Base-by-base conservation (phyloP, 2,113 vertebrate genomes). In the Calidris pugnax region DNA sequence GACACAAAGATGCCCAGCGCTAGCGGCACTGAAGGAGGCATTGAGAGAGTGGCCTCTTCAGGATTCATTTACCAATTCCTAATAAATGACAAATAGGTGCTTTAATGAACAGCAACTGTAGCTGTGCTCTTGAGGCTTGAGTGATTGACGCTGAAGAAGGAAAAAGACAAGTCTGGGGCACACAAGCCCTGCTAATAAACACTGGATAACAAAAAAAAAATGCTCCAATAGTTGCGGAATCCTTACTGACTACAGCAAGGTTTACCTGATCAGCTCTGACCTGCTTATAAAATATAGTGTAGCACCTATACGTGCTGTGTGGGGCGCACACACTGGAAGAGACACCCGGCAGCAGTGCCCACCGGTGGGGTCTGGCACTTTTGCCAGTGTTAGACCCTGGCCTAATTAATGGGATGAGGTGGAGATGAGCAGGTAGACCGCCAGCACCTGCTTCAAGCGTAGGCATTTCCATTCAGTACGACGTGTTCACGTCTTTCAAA, bases 81-180 rank as follows among this genome's bases (percentile, higher is more conserved):
- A 68, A 84, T 75, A 87, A 90, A 85, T 64, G 48, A 45, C 62
- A 93, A 92, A 56, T 21, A 21, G 62, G 16, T 62, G 43, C 37
- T 85, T 89, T 93, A 89, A 89, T 27, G 45, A 95, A 48, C 30
- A 93, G 60, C 77, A 75, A 33, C 76, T 53, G 59, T 24, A 92
- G 76, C 85, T 59, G 77, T 2, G 0, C 20, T 63, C 73, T 85
- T 47, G 5, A 41, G 76, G 35, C 56, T 89, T 10, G 10, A 48
- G 69, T 26, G 66, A 68, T 14, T 68, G 80, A 72, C 60, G 48
- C 7, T 47, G 77, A 45, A 79, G 35, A 79, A 94, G 35, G 71
- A 53, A 77, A 78, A 85, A 87, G 28, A 51, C 32, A 64, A 87
- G 27, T 48, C 51, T 59, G 66, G 19, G 27, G 22, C 60, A 60